Evolutionary conservation across 1,140 invertebrate genomes (phyloP).

Genomic region (Andricus grossulariae): DNA sequence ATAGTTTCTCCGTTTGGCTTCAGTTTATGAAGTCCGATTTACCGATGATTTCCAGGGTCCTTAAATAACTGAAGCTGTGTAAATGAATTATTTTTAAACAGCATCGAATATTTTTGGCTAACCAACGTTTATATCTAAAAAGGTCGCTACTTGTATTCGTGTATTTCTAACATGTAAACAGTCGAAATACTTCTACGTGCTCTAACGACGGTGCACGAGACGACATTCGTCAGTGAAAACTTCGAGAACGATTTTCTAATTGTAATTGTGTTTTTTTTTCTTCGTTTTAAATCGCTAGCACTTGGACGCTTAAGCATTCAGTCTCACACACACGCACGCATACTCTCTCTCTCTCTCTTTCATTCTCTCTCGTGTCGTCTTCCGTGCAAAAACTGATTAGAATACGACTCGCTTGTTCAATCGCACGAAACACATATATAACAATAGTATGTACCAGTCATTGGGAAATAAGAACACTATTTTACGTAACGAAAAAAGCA

Average conservation of each 20-base stretch:
- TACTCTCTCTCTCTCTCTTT: not conserved
- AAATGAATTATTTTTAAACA: too few species aligned
- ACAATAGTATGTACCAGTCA: conserved; percentile 9
- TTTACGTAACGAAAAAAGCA: not conserved
- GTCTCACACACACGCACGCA: conserved; percentile 3
- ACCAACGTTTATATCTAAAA: conserved; percentile 25
- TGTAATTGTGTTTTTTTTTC: conserved; percentile 10
- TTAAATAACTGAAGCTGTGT: too few species aligned
- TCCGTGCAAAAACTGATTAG: conserved; percentile 14
- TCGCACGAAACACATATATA: not conserved
- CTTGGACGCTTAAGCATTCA: not conserved
- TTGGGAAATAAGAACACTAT: conserved; percentile 18
- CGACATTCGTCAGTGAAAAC: not conserved
- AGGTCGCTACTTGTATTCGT: not conserved
- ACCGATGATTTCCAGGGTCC: too few species aligned
- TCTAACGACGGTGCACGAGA: conserved; percentile 18
- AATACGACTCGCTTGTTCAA: not conserved
- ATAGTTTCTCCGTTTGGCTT: too few species aligned
- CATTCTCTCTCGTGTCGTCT: not conserved
- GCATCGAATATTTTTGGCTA: conserved; percentile 14
- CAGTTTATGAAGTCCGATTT: too few species aligned
- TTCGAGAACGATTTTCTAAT: conserved; percentile 22
- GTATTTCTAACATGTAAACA: not conserved
- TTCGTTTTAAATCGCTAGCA: conserved; percentile 3
- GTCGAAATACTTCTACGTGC: conserved; percentile 14